Evolutionary conservation across 2,888 invertebrate species (phyloP).

Genomic region (Hartigia nigra): DNA sequence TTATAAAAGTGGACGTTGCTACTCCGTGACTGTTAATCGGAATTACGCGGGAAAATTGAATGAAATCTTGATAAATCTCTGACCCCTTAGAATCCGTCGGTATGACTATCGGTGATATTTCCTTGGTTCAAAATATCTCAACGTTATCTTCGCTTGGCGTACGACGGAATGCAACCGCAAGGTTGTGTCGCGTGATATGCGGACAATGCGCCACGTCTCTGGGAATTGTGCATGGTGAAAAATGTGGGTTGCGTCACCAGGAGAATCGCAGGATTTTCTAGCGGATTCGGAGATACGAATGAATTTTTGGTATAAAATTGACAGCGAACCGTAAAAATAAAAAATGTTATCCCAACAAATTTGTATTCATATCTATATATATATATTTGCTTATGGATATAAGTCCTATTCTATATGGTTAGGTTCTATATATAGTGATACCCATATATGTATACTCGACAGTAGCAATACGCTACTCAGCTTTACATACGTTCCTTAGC

Average conservation of each 20-base stretch:
- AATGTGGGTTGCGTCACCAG: slow-evolving; percentile 31
- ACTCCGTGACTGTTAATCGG: background rate
- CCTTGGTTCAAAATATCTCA: background rate
- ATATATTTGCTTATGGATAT: background rate
- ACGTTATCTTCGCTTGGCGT: background rate
- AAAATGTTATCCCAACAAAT: background rate
- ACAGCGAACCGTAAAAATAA: background rate
- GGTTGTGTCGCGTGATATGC: background rate
- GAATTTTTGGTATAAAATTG: background rate
- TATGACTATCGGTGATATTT: background rate
- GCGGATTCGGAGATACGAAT: slow-evolving; percentile 1
- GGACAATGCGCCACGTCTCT: slow-evolving; percentile 12
- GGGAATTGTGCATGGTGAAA: slow-evolving; percentile 33
- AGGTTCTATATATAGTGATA: background rate
- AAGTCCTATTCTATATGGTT: background rate
- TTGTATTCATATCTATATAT: background rate
- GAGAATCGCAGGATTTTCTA: slow-evolving; percentile 4
- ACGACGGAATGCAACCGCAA: background rate
- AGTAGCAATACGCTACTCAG: background rate
- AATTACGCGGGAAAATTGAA: rapidly evolving
- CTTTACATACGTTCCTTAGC: background rate
- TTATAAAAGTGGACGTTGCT: background rate
- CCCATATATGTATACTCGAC: background rate
- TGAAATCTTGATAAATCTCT: background rate
- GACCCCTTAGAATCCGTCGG: background rate